Percentiles rank a stretch among this genome's conserved stretches.
Conservation (phyloP, 2,888 invertebrate genomes). For the Andrena haemorrhoa region DNA sequence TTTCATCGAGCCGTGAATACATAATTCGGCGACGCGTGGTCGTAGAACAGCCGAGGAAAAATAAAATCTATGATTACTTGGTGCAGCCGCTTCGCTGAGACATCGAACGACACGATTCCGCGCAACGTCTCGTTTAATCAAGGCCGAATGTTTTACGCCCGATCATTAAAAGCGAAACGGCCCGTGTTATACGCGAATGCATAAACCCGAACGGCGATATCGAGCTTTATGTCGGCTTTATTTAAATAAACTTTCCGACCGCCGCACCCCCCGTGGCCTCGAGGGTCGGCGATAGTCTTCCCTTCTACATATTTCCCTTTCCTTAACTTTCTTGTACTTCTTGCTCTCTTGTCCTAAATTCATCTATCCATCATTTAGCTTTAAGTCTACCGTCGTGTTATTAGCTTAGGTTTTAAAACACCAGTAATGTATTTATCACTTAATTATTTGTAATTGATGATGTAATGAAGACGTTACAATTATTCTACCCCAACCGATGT, state of each 20-base stretch:
- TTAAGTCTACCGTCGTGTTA: too few species aligned
- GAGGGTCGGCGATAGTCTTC: constrained; percentile 2
- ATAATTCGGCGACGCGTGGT: not conserved
- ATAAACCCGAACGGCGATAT: constrained; percentile 84
- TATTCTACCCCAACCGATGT: too few species aligned
- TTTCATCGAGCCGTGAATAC: constrained; percentile 10
- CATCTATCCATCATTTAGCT: too few species aligned
- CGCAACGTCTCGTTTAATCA: constrained; percentile 81
- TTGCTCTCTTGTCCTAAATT: too few species aligned
- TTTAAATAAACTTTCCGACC: constrained; percentile 81
- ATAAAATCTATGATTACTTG: constrained; percentile 38
- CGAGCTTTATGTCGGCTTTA: constrained; percentile 83
- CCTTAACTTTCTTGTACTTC: too few species aligned
- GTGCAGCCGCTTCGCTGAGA: constrained; percentile 38
- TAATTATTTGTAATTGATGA: too few species aligned
- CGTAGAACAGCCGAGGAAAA: not conserved
- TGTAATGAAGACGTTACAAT: too few species aligned
- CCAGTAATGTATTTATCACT: too few species aligned
- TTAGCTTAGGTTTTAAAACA: too few species aligned
- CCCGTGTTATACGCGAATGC: constrained; percentile 83
- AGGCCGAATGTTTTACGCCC: constrained; percentile 83
- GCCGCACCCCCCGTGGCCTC: constrained; percentile 8
- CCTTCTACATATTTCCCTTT: not conserved
- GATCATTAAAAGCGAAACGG: constrained; percentile 83
- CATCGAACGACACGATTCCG: constrained; percentile 53